Evolutionary conservation across 64 coral and sea anemone species (phyloP).

Genomic region (Stichodactyla mertensii): DNA sequence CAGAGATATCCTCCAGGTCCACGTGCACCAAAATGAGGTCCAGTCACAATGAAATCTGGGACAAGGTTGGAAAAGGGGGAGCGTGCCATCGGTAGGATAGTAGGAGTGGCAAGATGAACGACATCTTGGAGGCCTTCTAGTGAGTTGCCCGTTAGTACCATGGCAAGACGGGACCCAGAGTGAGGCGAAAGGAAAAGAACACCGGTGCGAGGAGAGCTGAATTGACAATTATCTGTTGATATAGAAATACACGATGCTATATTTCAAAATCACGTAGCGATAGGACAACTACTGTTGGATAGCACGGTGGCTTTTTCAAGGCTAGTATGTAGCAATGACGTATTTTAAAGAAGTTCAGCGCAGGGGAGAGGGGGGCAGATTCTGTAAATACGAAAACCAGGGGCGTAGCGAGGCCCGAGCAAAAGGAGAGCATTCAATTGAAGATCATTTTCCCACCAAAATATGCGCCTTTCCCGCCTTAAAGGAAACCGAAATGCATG

Average conservation of each 20-base stretch:
- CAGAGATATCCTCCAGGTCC: slow-evolving; percentile 90
- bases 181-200: slow-evolving; percentile 84
- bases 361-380: no score
- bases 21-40: slow-evolving; percentile 71
- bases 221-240: slow-evolving; percentile 58
- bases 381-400: no score
- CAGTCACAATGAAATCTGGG: slow-evolving; percentile 94
- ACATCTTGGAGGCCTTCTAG: slow-evolving; percentile 69
- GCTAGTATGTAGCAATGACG: no score
- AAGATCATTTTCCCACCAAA: no score
- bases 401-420: no score
- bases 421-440: no score
- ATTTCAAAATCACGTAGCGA: no score
- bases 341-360: no score
- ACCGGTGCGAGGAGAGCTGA: slow-evolving; percentile 46
- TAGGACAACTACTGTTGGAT: no score
- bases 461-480: no score
- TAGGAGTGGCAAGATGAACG: slow-evolving; percentile 73
- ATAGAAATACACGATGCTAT: background rate
- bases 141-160: slow-evolving; percentile 85
- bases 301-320: no score
- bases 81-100: slow-evolving; percentile 94
- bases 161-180: slow-evolving; percentile 55
- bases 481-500: no score
- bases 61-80: slow-evolving; percentile 97